Evolutionary conservation across 2,888 invertebrate species (phyloP).

Genomic region (Meta bourneti): DNA sequence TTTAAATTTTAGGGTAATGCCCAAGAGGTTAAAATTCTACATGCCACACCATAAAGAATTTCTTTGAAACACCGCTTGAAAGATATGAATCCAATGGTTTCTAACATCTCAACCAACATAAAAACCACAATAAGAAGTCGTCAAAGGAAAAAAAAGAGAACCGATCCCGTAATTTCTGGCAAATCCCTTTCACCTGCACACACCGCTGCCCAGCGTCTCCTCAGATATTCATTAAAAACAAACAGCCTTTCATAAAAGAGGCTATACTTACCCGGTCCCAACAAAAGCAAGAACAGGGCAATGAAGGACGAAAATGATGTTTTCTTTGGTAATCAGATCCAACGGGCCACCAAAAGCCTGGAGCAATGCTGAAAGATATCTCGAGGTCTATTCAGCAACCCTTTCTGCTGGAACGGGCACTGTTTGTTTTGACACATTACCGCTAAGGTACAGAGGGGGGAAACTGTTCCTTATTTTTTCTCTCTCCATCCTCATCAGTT

Average conservation of each 20-base stretch:
- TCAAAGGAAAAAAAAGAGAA: neutral
- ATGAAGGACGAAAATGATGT: conserved; percentile 38
- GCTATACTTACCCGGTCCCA: neutral
- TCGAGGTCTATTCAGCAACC: neutral
- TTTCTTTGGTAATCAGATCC: conserved; percentile 56
- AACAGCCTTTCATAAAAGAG: neutral
- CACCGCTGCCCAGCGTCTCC: neutral
- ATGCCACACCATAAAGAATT: too few relatives aligned
- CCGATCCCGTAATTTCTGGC: neutral
- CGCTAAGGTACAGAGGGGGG: neutral
- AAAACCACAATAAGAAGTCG: neutral
- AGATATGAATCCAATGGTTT: too few relatives aligned
- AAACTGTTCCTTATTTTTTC: neutral
- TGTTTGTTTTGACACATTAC: conserved; percentile 45
- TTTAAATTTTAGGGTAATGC: too few relatives aligned
- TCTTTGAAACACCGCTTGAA: too few relatives aligned
- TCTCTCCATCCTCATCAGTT: neutral
- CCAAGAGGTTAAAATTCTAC: too few relatives aligned
- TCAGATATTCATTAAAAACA: conserved; percentile 28
- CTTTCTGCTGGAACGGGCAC: neutral
- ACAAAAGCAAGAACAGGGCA: neutral
- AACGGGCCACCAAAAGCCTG: neutral
- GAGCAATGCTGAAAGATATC: conserved; percentile 21
- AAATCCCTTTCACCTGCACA: neutral
- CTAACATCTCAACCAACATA: neutral